Base-by-base conservation (phyloP, 2,113 vertebrate species). In the Perca flavescens region DNA sequence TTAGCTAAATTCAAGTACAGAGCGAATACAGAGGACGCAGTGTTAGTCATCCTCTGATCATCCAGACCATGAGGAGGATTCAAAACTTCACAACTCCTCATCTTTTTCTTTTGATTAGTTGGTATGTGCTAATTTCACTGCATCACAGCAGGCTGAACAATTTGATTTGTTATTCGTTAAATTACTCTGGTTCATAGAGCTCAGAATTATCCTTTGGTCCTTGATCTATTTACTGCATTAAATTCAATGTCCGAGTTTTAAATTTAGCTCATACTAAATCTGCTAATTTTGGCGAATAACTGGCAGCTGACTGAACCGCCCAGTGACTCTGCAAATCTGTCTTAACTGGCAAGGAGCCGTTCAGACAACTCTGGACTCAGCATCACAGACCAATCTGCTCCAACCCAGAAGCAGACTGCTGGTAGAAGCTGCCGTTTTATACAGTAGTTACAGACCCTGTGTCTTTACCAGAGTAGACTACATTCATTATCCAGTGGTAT, bases 311-410 rank as follows among this genome's bases (percentile, higher is more conserved):
- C 56, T 56, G 25, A 78, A 66, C 57, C 0, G 1, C 28, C 1
- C n/a, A 58, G 21, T 52, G 76, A 82, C 75, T 47, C 63, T 19
- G 6, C 34, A 74, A 62, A 77, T 67, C 53, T 61, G 75, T 63
- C 73, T 46, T 8, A 31, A 31, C 52, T 53, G 60, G 72, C 22
- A 47, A 57, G 34, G 52, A 71, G 65, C 67, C 9, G 34, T 52
- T 61, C 53, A 22, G 50, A 81, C 17, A 75, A 83, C 34, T 46
- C 17, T 25, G 14, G 28, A 62, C n/a, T 63, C 46, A 31, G 40
- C 40, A 43, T 43, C 40, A 43, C 40, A 43, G 34, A 34, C 34
- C 34, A 34, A 34, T 34, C 34, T 34, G 34, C 34, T 34, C 34
- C 34, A 34, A 34, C 34, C 34, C 6, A 78, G 10, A 67, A n/a